A percentile compares a stretch with the other conserved stretches of the same genome.
Evolutionary conservation across 2,888 invertebrate species (phyloP).

Genomic region (Sinopyrophorus schimmeli): DNA sequence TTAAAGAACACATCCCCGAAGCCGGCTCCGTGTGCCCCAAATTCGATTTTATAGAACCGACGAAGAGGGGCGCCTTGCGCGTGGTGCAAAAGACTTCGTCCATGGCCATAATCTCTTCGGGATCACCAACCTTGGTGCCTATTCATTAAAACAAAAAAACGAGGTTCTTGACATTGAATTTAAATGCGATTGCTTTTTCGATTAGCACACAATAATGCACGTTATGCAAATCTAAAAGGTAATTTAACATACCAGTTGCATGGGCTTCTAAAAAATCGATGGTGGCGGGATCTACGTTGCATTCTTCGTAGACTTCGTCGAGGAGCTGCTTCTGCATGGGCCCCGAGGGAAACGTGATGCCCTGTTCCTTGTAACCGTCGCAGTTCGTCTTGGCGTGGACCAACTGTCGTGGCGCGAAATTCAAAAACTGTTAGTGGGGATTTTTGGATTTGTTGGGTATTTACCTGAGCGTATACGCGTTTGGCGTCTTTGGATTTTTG

Average conservation of each 20-base stretch:
- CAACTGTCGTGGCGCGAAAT: constrained; percentile 28
- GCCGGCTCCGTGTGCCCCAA: constrained; percentile 91
- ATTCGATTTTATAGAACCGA: constrained; percentile 94
- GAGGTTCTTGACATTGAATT: background rate
- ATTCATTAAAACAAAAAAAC: background rate
- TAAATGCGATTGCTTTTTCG: constrained; percentile 57
- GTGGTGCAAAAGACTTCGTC: constrained; percentile 78
- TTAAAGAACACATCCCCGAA: constrained; percentile 63
- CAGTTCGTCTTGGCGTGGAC: constrained; percentile 50
- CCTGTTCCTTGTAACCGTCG: constrained; percentile 52
- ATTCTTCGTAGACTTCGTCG: constrained; percentile 68
- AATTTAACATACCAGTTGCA: constrained; percentile 69
- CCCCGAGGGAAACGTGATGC: constrained; percentile 52
- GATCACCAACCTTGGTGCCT: constrained; percentile 84
- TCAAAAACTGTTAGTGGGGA: background rate
- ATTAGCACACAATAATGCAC: constrained; percentile 74
- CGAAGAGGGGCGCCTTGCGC: constrained; percentile 73
- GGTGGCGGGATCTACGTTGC: constrained; percentile 68
- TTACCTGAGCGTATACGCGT: constrained; percentile 58
- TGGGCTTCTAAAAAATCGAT: constrained; percentile 87
- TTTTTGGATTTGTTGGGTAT: constrained; percentile 4
- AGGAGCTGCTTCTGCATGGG: constrained; percentile 65
- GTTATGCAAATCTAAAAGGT: too few species aligned
- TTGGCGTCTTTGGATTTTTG: constrained; percentile 65
- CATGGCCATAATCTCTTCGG: constrained; percentile 85